A percentile compares a stretch with the other conserved stretches of the same genome.
These are phyloP conservation scores for Habroteleia sp. DNA, from an alignment of 2,888 invertebrate genomes.

Conservation along the genomic window DNA sequence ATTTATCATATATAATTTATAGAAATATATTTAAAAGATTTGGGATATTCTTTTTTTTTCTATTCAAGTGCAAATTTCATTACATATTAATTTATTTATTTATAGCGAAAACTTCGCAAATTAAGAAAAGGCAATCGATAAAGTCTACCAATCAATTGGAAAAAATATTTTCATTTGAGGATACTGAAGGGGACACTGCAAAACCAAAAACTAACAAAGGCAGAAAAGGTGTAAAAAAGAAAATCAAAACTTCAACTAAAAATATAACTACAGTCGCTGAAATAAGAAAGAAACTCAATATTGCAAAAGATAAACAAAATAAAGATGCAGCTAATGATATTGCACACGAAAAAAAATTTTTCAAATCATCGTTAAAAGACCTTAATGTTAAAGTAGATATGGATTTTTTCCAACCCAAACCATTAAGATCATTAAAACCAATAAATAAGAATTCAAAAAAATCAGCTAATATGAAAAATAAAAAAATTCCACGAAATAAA, in stretches of 20 bases:
- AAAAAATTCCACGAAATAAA: not conserved
- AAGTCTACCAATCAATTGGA: not conserved
- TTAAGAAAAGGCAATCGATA: not conserved
- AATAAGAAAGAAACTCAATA: not conserved
- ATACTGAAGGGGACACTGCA: not conserved
- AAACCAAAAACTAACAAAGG: not conserved
- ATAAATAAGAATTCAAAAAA: not conserved
- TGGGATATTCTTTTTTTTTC: too few species aligned
- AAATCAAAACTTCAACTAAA: not conserved
- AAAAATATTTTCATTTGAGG: not conserved
- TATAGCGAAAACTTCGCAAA: not conserved
- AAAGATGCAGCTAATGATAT: not conserved
- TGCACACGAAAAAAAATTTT: not conserved
- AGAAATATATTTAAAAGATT: too few species aligned
- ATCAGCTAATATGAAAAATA: too few species aligned
- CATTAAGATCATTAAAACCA: not conserved
- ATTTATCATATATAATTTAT: too few species aligned
- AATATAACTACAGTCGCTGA: not conserved
- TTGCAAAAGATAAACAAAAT: not conserved
- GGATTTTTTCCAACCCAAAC: not conserved
- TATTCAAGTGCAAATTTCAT: too few species aligned
- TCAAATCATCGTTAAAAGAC: conserved; percentile 3
- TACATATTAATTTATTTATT: too few species aligned
- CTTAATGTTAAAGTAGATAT: not conserved
- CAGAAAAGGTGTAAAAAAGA: not conserved